A percentile compares a stretch with the other conserved stretches of the same genome.
Conservation (phyloP, 2,888 invertebrate species). For the Trissolcus brochymenae region DNA sequence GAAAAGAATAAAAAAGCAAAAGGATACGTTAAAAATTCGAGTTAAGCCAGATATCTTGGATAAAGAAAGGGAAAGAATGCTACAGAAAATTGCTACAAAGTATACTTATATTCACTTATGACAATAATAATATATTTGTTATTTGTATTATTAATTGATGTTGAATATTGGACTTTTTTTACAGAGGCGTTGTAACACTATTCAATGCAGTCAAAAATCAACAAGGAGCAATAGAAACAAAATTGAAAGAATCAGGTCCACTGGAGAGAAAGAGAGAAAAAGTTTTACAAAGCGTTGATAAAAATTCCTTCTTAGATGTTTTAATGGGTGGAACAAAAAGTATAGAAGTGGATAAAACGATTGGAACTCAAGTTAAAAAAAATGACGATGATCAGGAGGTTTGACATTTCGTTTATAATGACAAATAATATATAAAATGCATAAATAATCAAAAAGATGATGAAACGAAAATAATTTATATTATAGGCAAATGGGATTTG, state of each 20-base stretch:
- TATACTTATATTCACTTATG: conserved; percentile 18
- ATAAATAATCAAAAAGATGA: conserved; percentile 39
- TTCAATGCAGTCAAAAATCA: conserved; percentile 94
- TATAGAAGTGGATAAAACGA: conserved; percentile 77
- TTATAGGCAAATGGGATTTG: conserved; percentile 69
- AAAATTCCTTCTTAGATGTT: conserved; percentile 86
- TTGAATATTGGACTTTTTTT: conserved; percentile 41
- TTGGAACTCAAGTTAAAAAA: conserved; percentile 76
- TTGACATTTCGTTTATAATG: background rate
- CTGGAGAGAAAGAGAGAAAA: conserved; percentile 87
- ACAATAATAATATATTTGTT: background rate
- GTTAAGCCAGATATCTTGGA: conserved; percentile 87
- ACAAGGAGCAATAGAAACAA: conserved; percentile 85
- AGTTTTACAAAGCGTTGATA: conserved; percentile 85
- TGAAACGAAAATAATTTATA: conserved; percentile 25
- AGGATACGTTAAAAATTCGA: conserved; percentile 81
- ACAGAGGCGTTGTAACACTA: conserved; percentile 92
- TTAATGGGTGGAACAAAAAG: conserved; percentile 81
- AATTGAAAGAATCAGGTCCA: conserved; percentile 79
- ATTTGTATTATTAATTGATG: no score
- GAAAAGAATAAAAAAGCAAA: conserved; percentile 66
- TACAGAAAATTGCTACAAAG: conserved; percentile 90
- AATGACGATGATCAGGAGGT: conserved; percentile 63
- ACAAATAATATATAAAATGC: background rate
- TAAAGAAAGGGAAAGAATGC: conserved; percentile 85